phyloP scores from a whole-genome alignment of 2,888 invertebrate genomes.

The Leucozona laternaria region DNA sequence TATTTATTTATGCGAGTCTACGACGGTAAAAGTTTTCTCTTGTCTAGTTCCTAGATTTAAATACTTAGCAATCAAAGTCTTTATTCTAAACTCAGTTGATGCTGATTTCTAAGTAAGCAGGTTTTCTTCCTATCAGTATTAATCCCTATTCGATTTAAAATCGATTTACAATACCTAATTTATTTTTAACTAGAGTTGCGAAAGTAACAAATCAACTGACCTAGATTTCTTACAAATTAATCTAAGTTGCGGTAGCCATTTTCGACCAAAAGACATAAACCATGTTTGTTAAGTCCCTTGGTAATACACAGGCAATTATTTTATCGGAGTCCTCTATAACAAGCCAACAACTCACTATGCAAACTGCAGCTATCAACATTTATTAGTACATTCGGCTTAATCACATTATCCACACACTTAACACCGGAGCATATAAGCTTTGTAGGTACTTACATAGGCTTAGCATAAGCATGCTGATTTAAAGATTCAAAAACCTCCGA shows the following conservation, averaged over 20 bases:
- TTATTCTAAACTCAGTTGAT: no score
- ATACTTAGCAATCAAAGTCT: no score
- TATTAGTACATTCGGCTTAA: not conserved
- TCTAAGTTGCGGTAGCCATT: not conserved
- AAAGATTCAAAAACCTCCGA: slow-evolving; percentile 25
- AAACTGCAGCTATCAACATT: slow-evolving; percentile 20
- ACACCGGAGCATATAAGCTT: not conserved
- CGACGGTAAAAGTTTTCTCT: no score
- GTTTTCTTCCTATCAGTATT: no score
- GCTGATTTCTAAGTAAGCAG: no score
- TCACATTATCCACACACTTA: not conserved
- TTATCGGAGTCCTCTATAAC: slow-evolving; percentile 13
- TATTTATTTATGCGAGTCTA: no score
- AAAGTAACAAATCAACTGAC: not conserved
- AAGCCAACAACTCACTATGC: slow-evolving; percentile 9
- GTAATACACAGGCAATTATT: slow-evolving; percentile 24
- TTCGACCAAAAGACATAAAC: not conserved
- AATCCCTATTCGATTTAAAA: no score
- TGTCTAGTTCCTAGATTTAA: no score
- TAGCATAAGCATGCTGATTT: slow-evolving; percentile 26
- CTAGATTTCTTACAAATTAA: slow-evolving; percentile 24
- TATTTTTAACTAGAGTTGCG: no score
- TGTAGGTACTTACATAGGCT: not conserved
- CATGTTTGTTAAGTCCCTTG: slow-evolving; percentile 20
- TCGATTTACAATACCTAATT: no score